Evolutionary conservation across 1,140 invertebrate species (phyloP), one percentile per base, ranked within the genome.

Genomic region (Drosophila nikananu): DNA sequence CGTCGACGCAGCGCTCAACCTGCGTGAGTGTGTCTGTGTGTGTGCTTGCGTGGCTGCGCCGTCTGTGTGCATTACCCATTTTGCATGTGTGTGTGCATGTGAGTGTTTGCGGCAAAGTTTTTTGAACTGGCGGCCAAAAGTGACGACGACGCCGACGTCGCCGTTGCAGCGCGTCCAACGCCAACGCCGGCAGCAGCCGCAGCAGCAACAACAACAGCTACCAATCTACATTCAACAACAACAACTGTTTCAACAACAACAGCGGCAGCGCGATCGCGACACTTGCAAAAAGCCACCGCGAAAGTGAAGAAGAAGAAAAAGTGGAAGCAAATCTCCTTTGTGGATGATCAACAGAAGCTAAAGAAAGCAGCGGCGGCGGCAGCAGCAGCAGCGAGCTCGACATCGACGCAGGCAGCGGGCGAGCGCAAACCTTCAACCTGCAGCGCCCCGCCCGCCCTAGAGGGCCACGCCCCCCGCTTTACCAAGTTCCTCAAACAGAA

Each of bases 271-370:
- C 71, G 83, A 77, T 86, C 77, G 37, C 49, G 84, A 58, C 86
- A 92, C 46, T 55, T 92, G 52, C 60, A 92, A 4, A 92, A 91
- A 63, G 91, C 91, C 44, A 92, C 91, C 44, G 82, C 81, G 37
- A 92, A 92, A 52, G 91, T 92, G 30, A 92, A 92, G 37, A 89
- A 89, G 86, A 89, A 89, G 84, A 89, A 89, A 35, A 89, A 89
- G 86, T 89, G 86, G 86, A 90, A 91, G 67, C 86, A 90, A 73
- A 90, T 89, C 61, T 90, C 73, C 39, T 89, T 89, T 9, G 65
- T 89, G 30, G 84, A 89, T 72, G 83, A 87, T 27, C 67, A 78
- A 23, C 68, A 84, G 21, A 42, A 46, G 25, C 55, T 66, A 17
- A 71, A 71, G 32, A 66, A 71, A 17, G 74, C 80, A 44, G 55